A percentile compares a stretch with the other conserved stretches of the same genome.
Evolutionary conservation across 2,888 invertebrate genomes (phyloP).

Genomic region (Acrobasis suavella): DNA sequence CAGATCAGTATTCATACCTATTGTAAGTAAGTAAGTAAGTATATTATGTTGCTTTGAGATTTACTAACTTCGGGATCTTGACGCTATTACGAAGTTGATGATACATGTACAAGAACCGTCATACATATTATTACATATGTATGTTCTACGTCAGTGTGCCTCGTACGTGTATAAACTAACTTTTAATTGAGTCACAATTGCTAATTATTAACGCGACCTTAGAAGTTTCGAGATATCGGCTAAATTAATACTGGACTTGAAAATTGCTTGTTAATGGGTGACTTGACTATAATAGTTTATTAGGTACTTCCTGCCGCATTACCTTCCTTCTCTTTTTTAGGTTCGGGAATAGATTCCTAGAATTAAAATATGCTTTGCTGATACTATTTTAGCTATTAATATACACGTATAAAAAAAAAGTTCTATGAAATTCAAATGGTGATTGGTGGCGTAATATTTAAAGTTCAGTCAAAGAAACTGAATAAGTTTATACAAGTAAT

Average conservation of each 20-base stretch:
- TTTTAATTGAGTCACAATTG: constrained; percentile 3
- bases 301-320: neutral
- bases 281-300: constrained; percentile 2
- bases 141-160: neutral
- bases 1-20: no score
- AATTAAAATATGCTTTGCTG: no score
- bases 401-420: no score
- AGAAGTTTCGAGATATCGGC: constrained; percentile 10
- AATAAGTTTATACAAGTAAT: no score
- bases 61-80: neutral
- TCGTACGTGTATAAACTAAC: neutral
- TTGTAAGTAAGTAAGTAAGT: no score
- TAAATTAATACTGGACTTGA: constrained; percentile 17
- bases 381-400: no score
- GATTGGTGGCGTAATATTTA: no score
- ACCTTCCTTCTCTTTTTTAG: neutral
- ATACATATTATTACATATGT: neutral
- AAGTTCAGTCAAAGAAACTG: no score
- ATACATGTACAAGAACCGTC: neutral
- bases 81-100: neutral
- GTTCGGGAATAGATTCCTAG: no score
- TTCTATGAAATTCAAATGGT: no score
- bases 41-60: no score
- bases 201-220: constrained; percentile 18
- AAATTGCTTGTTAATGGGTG: neutral